Percentiles rank a stretch among this genome's conserved stretches.
Conservation (phyloP, 2,888 invertebrate species). For the Augochlorella aurata region DNA sequence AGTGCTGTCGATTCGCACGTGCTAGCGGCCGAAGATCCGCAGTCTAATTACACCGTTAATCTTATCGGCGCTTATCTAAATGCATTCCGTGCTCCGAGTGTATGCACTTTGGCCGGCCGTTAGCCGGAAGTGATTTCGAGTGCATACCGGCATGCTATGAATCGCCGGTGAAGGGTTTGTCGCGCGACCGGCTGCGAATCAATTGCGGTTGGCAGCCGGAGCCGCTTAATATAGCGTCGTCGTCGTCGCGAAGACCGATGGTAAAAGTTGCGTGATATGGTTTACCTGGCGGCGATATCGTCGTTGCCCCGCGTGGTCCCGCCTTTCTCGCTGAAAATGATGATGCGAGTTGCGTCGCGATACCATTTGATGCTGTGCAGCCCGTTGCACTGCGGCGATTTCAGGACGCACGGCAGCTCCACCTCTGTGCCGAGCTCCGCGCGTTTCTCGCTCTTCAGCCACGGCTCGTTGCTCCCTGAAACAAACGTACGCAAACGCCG, state of each 20-base stretch:
- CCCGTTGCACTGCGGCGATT: slow-evolving; percentile 88
- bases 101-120: too few relatives aligned
- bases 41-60: too few relatives aligned
- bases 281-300: slow-evolving; percentile 88
- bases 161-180: too few relatives aligned
- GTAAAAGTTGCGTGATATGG: not conserved
- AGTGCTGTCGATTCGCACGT: too few relatives aligned
- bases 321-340: slow-evolving; percentile 89
- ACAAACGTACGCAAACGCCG: slow-evolving; percentile 49
- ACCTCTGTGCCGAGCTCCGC: slow-evolving; percentile 88
- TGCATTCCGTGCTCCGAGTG: too few relatives aligned
- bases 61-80: too few relatives aligned
- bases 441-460: slow-evolving; percentile 81
- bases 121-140: too few relatives aligned
- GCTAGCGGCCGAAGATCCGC: too few relatives aligned
- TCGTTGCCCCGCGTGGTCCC: slow-evolving; percentile 87
- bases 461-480: slow-evolving; percentile 78
- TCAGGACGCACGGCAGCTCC: slow-evolving; percentile 88
- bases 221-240: too few relatives aligned
- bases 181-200: too few relatives aligned
- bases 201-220: too few relatives aligned
- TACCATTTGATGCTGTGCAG: slow-evolving; percentile 94
- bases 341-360: slow-evolving; percentile 88
- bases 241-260: not conserved
- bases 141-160: too few relatives aligned